phyloP scores from a whole-genome alignment of 2,888 invertebrate genomes.

The Chalcis sispes region DNA sequence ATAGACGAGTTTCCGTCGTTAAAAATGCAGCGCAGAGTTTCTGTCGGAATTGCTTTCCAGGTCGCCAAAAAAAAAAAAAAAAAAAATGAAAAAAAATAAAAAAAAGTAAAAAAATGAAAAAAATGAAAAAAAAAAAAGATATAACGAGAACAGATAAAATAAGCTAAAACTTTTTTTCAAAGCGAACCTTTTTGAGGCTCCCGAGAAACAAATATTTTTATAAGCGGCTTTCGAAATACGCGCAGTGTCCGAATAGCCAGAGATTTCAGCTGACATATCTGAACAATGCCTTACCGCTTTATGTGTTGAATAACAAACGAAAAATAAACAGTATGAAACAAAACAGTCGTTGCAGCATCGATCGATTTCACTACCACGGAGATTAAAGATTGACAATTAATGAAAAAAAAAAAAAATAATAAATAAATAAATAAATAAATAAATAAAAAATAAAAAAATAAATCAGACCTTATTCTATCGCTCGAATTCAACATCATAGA shows the following conservation, averaged over 20 bases:
- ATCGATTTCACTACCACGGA: constrained; percentile 45
- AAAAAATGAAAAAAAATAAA: constrained; percentile 27
- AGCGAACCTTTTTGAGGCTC: constrained; percentile 61
- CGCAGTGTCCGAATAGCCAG: constrained; percentile 69
- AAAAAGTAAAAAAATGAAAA: constrained; percentile 50
- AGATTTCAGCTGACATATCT: constrained; percentile 75
- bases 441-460: constrained; percentile 7
- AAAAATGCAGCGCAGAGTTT: constrained; percentile 16
- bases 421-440: too few relatives aligned
- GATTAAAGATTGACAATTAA: constrained; percentile 44
- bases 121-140: too few relatives aligned
- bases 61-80: constrained; percentile 38
- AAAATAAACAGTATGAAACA: constrained; percentile 28
- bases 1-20: constrained; percentile 29
- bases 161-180: constrained; percentile 57
- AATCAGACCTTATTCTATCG: constrained; percentile 25
- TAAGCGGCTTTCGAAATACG: constrained; percentile 70
- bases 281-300: constrained; percentile 76
- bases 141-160: constrained; percentile 43
- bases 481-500: constrained; percentile 52
- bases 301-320: constrained; percentile 66
- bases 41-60: constrained; percentile 39
- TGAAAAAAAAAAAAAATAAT: too few relatives aligned
- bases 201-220: constrained; percentile 70
- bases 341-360: constrained; percentile 43